Percentiles rank a stretch among this genome's conserved stretches.
Evolutionary conservation across 2,888 invertebrate species (phyloP).

Genomic region (Limnephilus marmoratus): DNA sequence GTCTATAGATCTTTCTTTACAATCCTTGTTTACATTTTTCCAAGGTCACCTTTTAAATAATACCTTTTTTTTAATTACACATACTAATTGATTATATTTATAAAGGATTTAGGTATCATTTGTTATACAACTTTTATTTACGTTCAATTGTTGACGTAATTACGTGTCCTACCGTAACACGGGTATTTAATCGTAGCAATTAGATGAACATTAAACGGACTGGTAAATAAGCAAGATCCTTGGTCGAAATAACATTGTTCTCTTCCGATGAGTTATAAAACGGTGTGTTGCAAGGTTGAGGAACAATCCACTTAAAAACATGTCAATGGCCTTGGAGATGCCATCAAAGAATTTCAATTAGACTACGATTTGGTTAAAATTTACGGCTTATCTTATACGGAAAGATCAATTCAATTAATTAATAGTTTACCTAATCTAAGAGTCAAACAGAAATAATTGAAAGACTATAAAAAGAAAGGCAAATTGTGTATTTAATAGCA

Average conservation of each 20-base stretch:
- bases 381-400: neutral
- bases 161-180: neutral
- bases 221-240: neutral
- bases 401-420: neutral
- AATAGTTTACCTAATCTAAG: neutral
- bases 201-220: neutral
- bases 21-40: no score
- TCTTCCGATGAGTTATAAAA: neutral
- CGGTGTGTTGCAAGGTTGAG: neutral
- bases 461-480: no score
- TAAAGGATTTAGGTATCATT: neutral
- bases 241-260: constrained; percentile 16
- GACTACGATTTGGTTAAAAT: neutral
- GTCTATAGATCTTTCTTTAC: no score
- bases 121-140: neutral
- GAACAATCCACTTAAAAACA: constrained; percentile 21
- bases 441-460: neutral
- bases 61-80: no score
- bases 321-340: neutral
- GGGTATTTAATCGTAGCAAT: neutral
- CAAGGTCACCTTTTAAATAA: no score
- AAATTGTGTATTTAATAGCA: no score
- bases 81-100: no score
- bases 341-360: neutral
- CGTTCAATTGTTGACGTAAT: neutral